phyloP scores from a whole-genome alignment of 1,140 invertebrate genomes.

The Thaumatotibia leucotreta region DNA sequence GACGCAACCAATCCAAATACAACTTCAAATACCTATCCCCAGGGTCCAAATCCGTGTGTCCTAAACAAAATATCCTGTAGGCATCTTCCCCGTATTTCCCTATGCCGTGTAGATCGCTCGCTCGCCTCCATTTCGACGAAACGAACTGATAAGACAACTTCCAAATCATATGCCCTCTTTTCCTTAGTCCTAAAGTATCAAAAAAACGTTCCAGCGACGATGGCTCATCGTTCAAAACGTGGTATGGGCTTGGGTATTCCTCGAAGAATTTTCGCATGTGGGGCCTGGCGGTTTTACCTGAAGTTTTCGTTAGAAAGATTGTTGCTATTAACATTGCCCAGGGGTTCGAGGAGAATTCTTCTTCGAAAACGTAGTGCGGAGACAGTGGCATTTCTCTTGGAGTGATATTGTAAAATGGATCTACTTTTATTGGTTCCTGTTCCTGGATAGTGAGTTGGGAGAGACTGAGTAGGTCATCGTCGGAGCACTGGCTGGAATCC shows the following conservation, averaged over 20 bases:
- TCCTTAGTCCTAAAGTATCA: conserved; percentile 68
- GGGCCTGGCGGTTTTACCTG: conserved; percentile 64
- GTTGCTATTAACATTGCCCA: conserved; percentile 77
- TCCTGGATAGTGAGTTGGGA: conserved; percentile 60
- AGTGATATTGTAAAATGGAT: conserved; percentile 62
- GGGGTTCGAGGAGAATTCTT: conserved; percentile 73
- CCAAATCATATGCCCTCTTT: conserved; percentile 75
- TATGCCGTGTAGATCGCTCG: conserved; percentile 75
- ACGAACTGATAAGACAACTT: conserved; percentile 76
- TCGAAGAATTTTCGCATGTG: conserved; percentile 71
- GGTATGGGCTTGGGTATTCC: conserved; percentile 69
- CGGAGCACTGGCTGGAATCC: conserved; percentile 43
- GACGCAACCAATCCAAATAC: conserved; percentile 74
- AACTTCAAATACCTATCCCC: conserved; percentile 75
- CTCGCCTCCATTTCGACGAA: conserved; percentile 75
- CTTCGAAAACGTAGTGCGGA: conserved; percentile 76
- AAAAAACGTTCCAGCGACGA: conserved; percentile 70
- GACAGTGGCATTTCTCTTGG: conserved; percentile 67
- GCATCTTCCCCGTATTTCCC: conserved; percentile 78
- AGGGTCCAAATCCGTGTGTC: conserved; percentile 75
- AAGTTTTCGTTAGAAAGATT: conserved; percentile 77
- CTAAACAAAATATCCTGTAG: conserved; percentile 76
- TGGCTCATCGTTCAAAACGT: conserved; percentile 62
- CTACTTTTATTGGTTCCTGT: conserved; percentile 46
- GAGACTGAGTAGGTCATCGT: conserved; percentile 45